Percentiles rank a stretch among this genome's conserved stretches.
These are phyloP conservation scores for Eupithecia tripunctaria DNA, from an alignment of 2,888 invertebrate genomes.

Conservation along the genomic window DNA sequence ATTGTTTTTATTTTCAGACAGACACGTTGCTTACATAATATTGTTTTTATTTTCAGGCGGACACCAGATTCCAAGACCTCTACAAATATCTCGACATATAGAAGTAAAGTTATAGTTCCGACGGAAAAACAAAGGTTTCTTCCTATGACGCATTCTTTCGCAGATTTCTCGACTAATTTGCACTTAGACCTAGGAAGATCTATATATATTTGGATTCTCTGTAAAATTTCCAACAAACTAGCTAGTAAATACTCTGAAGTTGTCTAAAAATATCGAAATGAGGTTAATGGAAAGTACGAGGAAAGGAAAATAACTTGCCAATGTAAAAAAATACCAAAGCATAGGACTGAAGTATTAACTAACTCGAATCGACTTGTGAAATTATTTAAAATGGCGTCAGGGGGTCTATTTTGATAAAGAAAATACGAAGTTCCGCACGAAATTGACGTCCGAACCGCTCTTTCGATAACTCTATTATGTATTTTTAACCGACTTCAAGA, in stretches of 20 bases:
- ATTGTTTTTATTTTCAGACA: too few relatives aligned
- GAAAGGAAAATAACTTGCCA: constrained; percentile 1
- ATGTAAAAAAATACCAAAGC: constrained; percentile 44
- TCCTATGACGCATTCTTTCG: too few relatives aligned
- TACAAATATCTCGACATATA: background rate
- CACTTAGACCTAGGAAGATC: too few relatives aligned
- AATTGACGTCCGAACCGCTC: background rate
- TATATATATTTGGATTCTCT: too few relatives aligned
- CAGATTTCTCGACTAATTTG: too few relatives aligned
- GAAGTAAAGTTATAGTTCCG: background rate
- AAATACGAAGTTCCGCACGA: background rate
- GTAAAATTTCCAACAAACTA: too few relatives aligned
- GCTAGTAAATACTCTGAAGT: too few relatives aligned
- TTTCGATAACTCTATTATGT: too few relatives aligned
- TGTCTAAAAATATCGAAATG: too few relatives aligned
- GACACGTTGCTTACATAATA: too few relatives aligned
- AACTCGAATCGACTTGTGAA: background rate
- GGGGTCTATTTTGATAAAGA: background rate
- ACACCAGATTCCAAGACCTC: background rate
- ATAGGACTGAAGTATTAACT: constrained; percentile 6
- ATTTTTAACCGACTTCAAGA: too few relatives aligned
- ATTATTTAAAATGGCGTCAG: background rate
- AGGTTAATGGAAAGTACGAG: too few relatives aligned
- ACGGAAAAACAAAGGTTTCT: background rate
- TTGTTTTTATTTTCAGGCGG: background rate